These are phyloP conservation scores for Pogonocichla stellata DNA, from an alignment of 2,113 vertebrate species.

Conservation along the genomic window DNA sequence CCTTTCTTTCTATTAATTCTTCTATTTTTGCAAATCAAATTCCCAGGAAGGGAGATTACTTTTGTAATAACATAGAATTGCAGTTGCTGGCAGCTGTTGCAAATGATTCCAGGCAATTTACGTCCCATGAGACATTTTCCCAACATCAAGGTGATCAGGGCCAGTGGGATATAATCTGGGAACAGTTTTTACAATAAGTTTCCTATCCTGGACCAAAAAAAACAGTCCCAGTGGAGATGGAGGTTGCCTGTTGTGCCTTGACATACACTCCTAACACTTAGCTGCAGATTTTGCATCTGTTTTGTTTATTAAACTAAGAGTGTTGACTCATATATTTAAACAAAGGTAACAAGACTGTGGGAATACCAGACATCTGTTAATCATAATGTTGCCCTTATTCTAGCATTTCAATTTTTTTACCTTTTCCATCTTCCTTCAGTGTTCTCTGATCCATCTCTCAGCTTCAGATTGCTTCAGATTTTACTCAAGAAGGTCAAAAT, in stretches of 20 bases:
- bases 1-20: slow-evolving; percentile 55
- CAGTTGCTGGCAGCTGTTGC: slow-evolving; percentile 65
- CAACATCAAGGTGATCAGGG: slow-evolving; percentile 66
- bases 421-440: background rate
- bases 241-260: background rate
- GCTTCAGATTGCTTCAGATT: background rate
- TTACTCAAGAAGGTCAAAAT: background rate
- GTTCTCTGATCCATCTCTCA: background rate
- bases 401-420: background rate
- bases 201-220: slow-evolving; percentile 42
- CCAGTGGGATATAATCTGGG: slow-evolving; percentile 59
- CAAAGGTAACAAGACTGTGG: background rate
- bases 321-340: slow-evolving; percentile 21
- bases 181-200: slow-evolving; percentile 47
- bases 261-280: background rate
- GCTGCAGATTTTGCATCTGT: slow-evolving; percentile 10
- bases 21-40: slow-evolving; percentile 61
- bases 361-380: background rate
- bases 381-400: background rate
- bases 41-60: slow-evolving; percentile 58
- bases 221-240: background rate
- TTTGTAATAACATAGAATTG: slow-evolving; percentile 65
- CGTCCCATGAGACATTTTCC: slow-evolving; percentile 42
- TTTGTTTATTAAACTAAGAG: slow-evolving; percentile 35
- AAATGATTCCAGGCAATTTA: slow-evolving; percentile 65